phyloP scores from a whole-genome alignment of 1,140 invertebrate species.

The Magallana angulata region DNA sequence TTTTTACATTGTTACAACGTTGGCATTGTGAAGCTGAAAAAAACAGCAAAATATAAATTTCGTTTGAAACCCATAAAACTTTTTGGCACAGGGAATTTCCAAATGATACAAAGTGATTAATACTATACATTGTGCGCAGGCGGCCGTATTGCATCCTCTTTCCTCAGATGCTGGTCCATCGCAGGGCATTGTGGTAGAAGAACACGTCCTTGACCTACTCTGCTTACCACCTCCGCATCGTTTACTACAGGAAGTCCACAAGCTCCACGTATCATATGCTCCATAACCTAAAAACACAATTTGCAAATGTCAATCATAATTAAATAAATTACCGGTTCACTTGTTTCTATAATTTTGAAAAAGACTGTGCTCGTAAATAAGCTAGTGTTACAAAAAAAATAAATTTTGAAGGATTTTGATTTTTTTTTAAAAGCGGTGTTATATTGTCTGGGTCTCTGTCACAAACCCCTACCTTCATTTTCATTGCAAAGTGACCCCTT shows the following conservation, averaged over 20 bases:
- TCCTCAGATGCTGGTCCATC: neutral
- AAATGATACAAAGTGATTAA: neutral
- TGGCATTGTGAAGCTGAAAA: neutral
- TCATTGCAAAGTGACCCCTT: neutral
- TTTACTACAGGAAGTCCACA: neutral
- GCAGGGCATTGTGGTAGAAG: neutral
- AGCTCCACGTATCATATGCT: neutral
- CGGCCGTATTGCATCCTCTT: neutral
- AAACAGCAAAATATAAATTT: neutral
- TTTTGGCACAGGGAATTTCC: no score
- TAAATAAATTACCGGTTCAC: no score
- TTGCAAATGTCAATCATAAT: no score
- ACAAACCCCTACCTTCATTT: neutral
- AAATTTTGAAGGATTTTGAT: no score
- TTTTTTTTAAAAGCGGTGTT: no score
- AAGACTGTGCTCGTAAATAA: no score
- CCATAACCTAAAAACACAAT: neutral
- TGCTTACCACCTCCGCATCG: neutral
- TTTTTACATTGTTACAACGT: neutral
- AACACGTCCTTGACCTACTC: neutral
- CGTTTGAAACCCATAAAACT: neutral
- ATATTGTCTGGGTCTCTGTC: no score
- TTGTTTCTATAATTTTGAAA: no score
- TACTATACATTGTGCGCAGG: neutral
- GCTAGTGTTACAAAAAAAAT: no score